Conservation (phyloP, 1,140 invertebrate genomes). For the Aporrectodea caliginosa region DNA sequence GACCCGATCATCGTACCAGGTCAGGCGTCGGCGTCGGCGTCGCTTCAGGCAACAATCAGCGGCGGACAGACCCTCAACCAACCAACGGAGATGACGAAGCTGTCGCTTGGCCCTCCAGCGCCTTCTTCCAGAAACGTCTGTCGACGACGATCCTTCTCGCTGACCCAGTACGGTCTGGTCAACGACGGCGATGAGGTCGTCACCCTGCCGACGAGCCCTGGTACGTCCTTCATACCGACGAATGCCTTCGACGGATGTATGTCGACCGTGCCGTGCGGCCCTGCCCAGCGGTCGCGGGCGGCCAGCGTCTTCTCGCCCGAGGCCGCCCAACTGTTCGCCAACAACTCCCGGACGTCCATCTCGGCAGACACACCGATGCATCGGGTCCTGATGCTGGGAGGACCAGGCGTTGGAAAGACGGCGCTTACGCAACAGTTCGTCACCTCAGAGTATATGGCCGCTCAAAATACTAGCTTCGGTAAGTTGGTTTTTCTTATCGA, state of each 20-base stretch:
- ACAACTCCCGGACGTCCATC: neutral
- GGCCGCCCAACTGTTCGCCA: neutral
- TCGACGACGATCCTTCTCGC: conserved; percentile 27
- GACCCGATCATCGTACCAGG: neutral
- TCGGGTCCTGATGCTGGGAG: conserved; percentile 76
- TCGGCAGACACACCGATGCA: conserved; percentile 16
- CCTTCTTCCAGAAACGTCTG: neutral
- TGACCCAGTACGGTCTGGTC: conserved; percentile 22
- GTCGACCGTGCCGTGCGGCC: neutral
- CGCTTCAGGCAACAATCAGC: neutral
- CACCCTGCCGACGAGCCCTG: conserved; percentile 7
- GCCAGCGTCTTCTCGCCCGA: conserved; percentile 20
- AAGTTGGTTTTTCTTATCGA: no score
- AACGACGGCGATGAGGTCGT: conserved; percentile 31
- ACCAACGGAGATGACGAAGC: neutral
- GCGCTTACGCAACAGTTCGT: conserved; percentile 84
- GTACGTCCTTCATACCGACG: neutral
- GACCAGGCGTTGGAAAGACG: conserved; percentile 81
- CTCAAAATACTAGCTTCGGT: conserved; percentile 68
- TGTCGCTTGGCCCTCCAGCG: neutral
- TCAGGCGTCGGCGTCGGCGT: neutral
- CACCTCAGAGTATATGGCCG: conserved; percentile 90
- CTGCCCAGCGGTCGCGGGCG: conserved; percentile 17
- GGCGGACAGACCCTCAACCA: neutral
- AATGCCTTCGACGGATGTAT: conserved; percentile 4